Base-by-base conservation (phyloP, 2,888 invertebrate species). In the Tolmerus cingulatus region DNA sequence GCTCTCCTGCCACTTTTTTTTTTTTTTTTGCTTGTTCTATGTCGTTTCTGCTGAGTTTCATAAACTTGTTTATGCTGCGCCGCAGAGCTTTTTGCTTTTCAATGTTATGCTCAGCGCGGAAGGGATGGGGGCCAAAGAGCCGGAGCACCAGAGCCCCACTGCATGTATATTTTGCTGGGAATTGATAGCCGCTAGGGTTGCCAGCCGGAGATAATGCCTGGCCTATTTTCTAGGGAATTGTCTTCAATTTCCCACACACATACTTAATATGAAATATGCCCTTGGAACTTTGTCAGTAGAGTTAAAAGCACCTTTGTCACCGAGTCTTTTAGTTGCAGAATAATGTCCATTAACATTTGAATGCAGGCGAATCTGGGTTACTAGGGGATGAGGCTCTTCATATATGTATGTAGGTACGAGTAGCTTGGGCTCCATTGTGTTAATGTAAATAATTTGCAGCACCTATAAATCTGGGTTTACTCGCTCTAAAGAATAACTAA, bases 31-130 rank as follows among this genome's bases (percentile, higher is more conserved):
- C 23, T 19, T 43, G 8, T 51, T n/a, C 55, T 27, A 14, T 51
- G 81, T 51, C 14, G 14, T 30, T 55, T 16, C 9, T 43, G 19
- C 23, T 34, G 27, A 40, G 19, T 81, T 16, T 81, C 46, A 81
- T 81, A 81, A 55, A 81, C 81, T 55, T 46, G 81, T 81, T 81
- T 81, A 66, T 66, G 66, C 66, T 81, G 37, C 40, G 27, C 76
- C 16, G 19, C 76, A 9, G 37, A 76, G 76, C 76, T 76, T 76
- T 46, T 76, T 76, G n/a, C 76, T 30, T 76, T 76, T 66, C 66
- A 66, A 66, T 66, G 66, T 27, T 66, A 23, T 66, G 66, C 66
- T 66, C 23, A 12, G 12, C 66, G 12, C 4, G 66, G 19, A 66
- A 66, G 27, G 66, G 66, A 27, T 19, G 27, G 19, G 12, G 4